Conservation (phyloP, 2,113 vertebrate species). For the Aramus guarauna region DNA sequence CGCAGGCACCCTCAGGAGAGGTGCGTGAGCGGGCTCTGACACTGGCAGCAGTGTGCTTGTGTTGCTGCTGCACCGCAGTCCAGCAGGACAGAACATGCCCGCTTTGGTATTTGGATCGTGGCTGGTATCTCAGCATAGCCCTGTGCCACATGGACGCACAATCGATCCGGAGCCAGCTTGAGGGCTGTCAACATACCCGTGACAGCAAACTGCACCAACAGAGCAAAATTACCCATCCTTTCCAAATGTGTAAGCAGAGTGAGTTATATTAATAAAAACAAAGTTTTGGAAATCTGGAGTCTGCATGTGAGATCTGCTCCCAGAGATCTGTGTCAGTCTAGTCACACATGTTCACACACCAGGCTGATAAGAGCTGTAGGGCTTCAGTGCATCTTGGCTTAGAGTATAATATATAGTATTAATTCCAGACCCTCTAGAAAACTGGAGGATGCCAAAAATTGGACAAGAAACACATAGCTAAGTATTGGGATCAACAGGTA, state of each 20-base stretch:
- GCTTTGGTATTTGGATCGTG: neutral
- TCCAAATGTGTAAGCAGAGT: neutral
- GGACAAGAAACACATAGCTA: neutral
- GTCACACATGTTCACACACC: neutral
- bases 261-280: neutral
- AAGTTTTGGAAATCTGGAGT: neutral
- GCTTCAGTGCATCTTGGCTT: neutral
- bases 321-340: neutral
- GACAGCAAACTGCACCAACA: neutral
- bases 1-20: neutral
- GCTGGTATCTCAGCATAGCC: neutral
- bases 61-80: neutral
- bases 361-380: neutral
- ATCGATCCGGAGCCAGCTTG: neutral
- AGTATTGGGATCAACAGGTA: neutral
- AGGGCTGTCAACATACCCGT: neutral
- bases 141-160: neutral
- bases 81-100: neutral
- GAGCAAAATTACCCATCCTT: neutral
- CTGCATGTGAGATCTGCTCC: neutral
- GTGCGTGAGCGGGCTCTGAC: neutral
- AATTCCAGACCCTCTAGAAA: neutral
- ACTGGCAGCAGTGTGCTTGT: neutral
- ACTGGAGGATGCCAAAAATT: neutral
- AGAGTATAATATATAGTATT: rapidly evolving